Conservation (phyloP, 2,888 invertebrate genomes). For the Apotomis betuletana region DNA sequence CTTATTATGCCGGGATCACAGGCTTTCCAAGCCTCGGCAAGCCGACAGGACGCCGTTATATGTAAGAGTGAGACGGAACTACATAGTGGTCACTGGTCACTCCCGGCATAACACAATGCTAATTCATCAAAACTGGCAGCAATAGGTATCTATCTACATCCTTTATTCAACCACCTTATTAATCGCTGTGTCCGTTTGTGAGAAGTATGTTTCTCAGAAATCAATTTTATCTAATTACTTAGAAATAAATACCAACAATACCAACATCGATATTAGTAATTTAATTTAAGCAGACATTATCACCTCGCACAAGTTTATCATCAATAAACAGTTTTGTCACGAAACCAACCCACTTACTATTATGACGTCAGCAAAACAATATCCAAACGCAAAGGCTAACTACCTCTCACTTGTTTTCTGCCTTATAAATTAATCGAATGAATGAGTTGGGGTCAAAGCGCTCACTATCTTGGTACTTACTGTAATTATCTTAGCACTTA, state of each 20-base stretch:
- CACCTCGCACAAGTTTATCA: neutral
- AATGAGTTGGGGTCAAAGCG: conserved; percentile 28
- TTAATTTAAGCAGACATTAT: neutral
- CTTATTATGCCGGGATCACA: too few relatives aligned
- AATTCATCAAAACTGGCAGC: too few relatives aligned
- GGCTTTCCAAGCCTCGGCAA: too few relatives aligned
- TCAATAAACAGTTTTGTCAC: conserved; percentile 1
- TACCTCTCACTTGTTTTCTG: conserved; percentile 29
- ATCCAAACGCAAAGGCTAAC: conserved; percentile 22
- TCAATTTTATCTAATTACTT: too few relatives aligned
- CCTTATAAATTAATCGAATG: conserved; percentile 24
- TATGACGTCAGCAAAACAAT: conserved; percentile 20
- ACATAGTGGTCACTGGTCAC: too few relatives aligned
- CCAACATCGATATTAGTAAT: neutral
- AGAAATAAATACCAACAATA: neutral
- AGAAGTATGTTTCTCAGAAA: too few relatives aligned
- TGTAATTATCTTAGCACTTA: conserved; percentile 36
- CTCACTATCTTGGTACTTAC: conserved; percentile 22
- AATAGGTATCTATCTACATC: too few relatives aligned
- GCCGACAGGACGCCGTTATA: too few relatives aligned
- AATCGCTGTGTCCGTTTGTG: too few relatives aligned
- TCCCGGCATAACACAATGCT: too few relatives aligned
- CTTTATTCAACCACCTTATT: too few relatives aligned
- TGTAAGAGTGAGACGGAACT: too few relatives aligned
- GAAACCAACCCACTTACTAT: conserved; percentile 17